phyloP scores from a whole-genome alignment of 2,888 invertebrate genomes.

The Eristalinus aeneus region DNA sequence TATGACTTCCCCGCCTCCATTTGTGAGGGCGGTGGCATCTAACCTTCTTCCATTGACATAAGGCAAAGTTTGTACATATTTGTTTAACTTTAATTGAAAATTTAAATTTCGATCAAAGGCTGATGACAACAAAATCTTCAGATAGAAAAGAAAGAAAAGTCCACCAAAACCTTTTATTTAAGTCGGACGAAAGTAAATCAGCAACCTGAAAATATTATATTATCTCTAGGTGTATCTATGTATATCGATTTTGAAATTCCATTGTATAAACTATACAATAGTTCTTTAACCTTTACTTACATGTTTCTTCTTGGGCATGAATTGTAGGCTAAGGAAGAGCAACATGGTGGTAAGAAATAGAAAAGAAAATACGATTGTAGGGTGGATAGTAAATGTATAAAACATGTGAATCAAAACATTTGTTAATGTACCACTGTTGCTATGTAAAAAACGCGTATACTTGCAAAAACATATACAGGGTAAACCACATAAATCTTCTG shows the following conservation, averaged over 20 bases:
- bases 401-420: slow-evolving; percentile 42
- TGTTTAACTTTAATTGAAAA: slow-evolving; percentile 62
- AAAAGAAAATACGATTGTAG: slow-evolving; percentile 54
- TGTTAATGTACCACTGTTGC: slow-evolving; percentile 31
- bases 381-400: slow-evolving; percentile 13
- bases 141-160: no score
- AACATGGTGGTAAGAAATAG: slow-evolving; percentile 58
- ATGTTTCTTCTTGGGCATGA: not conserved
- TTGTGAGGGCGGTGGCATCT: not conserved
- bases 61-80: not conserved
- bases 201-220: no score
- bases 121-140: not conserved
- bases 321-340: slow-evolving; percentile 12
- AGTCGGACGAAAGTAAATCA: no score
- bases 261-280: slow-evolving; percentile 38
- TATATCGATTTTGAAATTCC: slow-evolving; percentile 54
- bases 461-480: no score
- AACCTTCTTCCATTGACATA: not conserved
- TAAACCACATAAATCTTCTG: no score
- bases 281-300: not conserved
- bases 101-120: not conserved
- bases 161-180: no score
- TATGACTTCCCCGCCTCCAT: not conserved
- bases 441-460: no score
- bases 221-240: no score